These are phyloP conservation scores for Andrena chrysosceles DNA, from an alignment of 2,888 invertebrate genomes.

Conservation along the genomic window DNA sequence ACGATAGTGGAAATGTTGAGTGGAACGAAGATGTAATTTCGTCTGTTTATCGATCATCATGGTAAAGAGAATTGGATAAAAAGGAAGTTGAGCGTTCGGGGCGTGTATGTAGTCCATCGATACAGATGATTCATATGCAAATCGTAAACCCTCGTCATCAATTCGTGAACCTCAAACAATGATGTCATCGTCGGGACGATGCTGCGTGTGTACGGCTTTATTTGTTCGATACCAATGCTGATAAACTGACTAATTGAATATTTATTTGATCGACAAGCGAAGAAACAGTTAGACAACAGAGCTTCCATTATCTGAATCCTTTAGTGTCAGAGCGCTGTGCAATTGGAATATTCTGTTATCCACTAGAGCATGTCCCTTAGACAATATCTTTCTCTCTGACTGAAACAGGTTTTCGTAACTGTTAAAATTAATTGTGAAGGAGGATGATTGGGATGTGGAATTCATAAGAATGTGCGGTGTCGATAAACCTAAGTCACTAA, in stretches of 20 bases:
- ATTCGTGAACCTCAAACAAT: constrained; percentile 36
- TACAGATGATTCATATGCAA: constrained; percentile 44
- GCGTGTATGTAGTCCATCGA: neutral
- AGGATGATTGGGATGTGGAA: too few relatives aligned
- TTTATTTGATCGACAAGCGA: neutral
- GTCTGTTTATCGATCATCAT: neutral
- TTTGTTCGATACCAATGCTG: constrained; percentile 16
- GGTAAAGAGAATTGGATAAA: neutral
- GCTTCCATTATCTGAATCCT: neutral
- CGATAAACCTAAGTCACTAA: too few relatives aligned
- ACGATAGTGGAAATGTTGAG: neutral
- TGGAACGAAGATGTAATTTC: neutral
- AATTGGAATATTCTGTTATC: neutral
- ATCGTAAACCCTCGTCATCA: constrained; percentile 35
- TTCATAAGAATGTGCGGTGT: too few relatives aligned
- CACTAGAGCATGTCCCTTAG: neutral
- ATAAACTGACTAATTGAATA: constrained; percentile 18
- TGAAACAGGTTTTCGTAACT: too few relatives aligned
- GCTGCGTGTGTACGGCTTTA: neutral
- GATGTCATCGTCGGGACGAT: constrained; percentile 30
- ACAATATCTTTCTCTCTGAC: too few relatives aligned
- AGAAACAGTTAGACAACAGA: neutral
- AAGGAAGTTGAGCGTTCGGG: neutral
- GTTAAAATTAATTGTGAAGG: too few relatives aligned
- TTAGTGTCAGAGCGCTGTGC: too few relatives aligned